These are phyloP conservation scores for Zosterops borbonicus DNA, from an alignment of 2,113 vertebrate genomes.

Conservation along the genomic window DNA sequence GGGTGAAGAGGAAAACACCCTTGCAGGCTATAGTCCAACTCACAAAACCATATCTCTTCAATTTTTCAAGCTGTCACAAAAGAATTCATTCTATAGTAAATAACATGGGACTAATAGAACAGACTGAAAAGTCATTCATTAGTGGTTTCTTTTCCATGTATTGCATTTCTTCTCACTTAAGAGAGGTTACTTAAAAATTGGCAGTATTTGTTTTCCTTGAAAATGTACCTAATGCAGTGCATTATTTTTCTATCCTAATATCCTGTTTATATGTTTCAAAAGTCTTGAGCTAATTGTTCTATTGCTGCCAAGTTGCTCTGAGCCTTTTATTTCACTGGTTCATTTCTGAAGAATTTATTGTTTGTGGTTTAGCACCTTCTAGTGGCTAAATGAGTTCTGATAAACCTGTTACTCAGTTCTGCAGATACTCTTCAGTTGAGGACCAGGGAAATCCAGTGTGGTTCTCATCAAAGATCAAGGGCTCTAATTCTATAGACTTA, in stretches of 20 bases:
- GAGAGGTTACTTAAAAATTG: background rate
- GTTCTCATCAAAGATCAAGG: background rate
- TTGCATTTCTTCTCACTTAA: background rate
- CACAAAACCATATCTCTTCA: background rate
- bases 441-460: background rate
- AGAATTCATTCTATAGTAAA: background rate
- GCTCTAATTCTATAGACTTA: background rate
- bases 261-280: background rate
- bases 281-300: background rate
- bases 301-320: background rate
- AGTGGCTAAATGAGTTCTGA: conserved; percentile 28
- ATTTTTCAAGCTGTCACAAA: background rate
- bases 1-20: background rate
- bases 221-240: background rate
- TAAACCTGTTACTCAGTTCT: background rate
- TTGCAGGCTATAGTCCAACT: background rate
- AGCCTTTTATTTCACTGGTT: background rate
- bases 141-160: background rate
- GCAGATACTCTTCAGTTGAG: background rate
- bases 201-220: background rate
- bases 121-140: background rate
- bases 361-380: conserved; percentile 50
- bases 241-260: background rate
- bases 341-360: background rate
- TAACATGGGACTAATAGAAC: background rate